Percentiles rank a stretch among this genome's conserved stretches.
Evolutionary conservation across 2,888 invertebrate genomes (phyloP).

Genomic region (Sinohyriopsis cumingii): DNA sequence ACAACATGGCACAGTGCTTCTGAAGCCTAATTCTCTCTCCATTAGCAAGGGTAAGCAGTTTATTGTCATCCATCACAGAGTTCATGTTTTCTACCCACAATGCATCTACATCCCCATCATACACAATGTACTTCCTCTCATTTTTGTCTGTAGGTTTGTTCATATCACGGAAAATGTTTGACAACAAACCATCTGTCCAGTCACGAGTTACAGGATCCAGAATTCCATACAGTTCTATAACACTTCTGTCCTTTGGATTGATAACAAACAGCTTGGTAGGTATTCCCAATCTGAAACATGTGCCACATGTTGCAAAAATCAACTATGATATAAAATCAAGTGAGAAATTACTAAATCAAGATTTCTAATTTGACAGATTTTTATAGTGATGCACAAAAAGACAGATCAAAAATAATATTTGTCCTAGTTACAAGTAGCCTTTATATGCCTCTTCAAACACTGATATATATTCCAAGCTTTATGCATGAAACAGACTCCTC

Average conservation of each 20-base stretch:
- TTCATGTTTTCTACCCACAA: slow-evolving; percentile 98
- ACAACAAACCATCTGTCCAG: slow-evolving; percentile 94
- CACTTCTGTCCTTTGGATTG: slow-evolving; percentile 93
- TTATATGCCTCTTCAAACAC: too few species aligned
- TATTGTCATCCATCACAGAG: slow-evolving; percentile 97
- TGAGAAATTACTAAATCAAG: background rate
- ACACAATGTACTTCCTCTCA: slow-evolving; percentile 87
- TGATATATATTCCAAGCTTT: too few species aligned
- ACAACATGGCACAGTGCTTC: slow-evolving; percentile 86
- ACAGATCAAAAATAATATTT: too few species aligned
- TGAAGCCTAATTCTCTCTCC: slow-evolving; percentile 89
- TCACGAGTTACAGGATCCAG: slow-evolving; percentile 89
- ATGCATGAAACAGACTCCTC: too few species aligned
- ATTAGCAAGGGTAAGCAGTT: slow-evolving; percentile 89
- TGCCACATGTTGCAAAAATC: too few species aligned
- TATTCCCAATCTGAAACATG: slow-evolving; percentile 76
- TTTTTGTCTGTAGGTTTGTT: slow-evolving; percentile 83
- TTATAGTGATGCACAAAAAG: too few species aligned
- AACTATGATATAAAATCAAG: background rate
- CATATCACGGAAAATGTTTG: slow-evolving; percentile 92
- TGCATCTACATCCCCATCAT: slow-evolving; percentile 95
- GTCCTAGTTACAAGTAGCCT: too few species aligned
- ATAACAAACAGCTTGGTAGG: slow-evolving; percentile 86
- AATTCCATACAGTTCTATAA: slow-evolving; percentile 90
- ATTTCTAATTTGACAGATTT: background rate